Conservation (phyloP, 23 tunicate genomes). For the Phallusia fumigata region DNA sequence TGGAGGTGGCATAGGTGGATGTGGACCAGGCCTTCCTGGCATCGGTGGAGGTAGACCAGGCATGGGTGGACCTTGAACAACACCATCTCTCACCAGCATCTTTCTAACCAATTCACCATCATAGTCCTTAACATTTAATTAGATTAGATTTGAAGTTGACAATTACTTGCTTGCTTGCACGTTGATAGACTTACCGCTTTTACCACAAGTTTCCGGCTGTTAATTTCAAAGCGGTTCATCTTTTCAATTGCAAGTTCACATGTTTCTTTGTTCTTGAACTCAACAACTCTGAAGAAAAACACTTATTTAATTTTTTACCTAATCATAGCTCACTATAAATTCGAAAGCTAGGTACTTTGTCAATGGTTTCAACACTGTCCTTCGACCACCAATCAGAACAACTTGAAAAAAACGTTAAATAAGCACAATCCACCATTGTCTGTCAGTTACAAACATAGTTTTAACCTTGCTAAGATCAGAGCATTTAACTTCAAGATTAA, state of each 20-base stretch:
- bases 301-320: no score
- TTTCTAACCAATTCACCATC: constrained; percentile 60
- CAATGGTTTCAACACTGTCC: no score
- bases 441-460: no score
- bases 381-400: no score
- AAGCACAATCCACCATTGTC: no score
- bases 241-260: constrained; percentile 68
- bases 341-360: no score
- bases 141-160: neutral
- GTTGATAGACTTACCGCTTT: constrained; percentile 43
- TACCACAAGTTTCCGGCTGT: constrained; percentile 68
- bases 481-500: no score
- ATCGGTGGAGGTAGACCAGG: constrained; percentile 42
- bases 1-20: constrained; percentile 76
- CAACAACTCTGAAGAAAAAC: constrained; percentile 53
- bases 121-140: constrained; percentile 45
- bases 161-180: neutral
- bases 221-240: constrained; percentile 70
- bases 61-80: constrained; percentile 29
- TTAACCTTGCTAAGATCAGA: no score
- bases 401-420: no score
- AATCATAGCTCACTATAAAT: no score
- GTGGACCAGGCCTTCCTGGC: constrained; percentile 42
- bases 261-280: constrained; percentile 65
- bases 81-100: constrained; percentile 49